Percentiles rank a stretch among this genome's conserved stretches.
Conservation (phyloP, 2,797 vertebrate species). For the Eulemur mongoz region DNA sequence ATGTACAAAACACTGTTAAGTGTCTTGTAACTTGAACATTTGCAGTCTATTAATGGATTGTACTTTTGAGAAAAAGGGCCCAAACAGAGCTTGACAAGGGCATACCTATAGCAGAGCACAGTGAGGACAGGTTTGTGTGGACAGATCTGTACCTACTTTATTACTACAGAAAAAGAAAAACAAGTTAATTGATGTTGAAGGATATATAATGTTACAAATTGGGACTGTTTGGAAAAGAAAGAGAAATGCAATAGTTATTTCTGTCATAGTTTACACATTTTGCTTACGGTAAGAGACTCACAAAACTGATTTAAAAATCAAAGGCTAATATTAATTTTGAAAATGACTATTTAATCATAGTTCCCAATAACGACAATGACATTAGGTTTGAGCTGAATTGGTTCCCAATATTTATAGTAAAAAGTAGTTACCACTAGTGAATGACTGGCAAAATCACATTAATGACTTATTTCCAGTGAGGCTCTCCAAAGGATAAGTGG, state of each 20-base stretch:
- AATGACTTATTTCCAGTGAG: neutral
- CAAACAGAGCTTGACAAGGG: neutral
- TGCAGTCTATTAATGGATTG: neutral
- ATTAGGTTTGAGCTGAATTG: neutral
- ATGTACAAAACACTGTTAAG: neutral
- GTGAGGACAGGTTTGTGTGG: neutral
- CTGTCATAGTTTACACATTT: neutral
- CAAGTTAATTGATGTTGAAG: neutral
- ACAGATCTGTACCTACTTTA: neutral
- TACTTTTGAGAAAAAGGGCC: neutral
- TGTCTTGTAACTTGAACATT: slow-evolving; percentile 17
- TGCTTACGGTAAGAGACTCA: neutral
- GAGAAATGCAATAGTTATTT: neutral
- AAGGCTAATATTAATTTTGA: neutral
- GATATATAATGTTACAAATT: neutral
- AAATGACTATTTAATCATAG: slow-evolving; percentile 27
- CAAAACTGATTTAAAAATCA: slow-evolving; percentile 22
- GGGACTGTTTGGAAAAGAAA: neutral
- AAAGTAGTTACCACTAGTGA: neutral
- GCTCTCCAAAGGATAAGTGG: neutral
- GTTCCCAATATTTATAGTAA: neutral
- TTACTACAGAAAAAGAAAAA: neutral
- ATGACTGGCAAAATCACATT: neutral
- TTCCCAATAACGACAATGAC: neutral
- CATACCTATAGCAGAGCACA: neutral